Evolutionary conservation across 1,140 invertebrate species (phyloP).

Genomic region (Zophobas atratus): DNA sequence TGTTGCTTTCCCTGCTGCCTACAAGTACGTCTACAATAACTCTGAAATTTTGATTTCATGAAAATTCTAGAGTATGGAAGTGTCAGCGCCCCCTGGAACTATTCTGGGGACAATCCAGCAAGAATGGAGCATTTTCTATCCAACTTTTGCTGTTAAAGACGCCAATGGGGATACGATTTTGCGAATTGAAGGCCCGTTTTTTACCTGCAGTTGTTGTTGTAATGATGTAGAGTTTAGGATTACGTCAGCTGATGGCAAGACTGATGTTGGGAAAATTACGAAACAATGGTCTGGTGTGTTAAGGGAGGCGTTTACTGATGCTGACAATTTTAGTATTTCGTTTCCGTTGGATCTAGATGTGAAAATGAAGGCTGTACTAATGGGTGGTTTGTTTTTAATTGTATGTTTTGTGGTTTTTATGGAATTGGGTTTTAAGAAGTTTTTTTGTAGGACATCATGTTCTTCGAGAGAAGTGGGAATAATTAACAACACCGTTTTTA

Average conservation of each 20-base stretch:
- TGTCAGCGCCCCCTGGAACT: constrained; percentile 80
- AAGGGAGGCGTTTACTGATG: constrained; percentile 74
- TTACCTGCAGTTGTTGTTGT: constrained; percentile 84
- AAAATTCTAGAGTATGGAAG: constrained; percentile 75
- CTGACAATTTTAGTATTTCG: constrained; percentile 75
- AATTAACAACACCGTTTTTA: too few relatives aligned
- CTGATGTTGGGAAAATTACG: constrained; percentile 72
- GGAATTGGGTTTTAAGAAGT: constrained; percentile 5
- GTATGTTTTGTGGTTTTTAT: constrained; percentile 59
- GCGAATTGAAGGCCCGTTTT: constrained; percentile 87
- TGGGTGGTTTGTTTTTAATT: constrained; percentile 69
- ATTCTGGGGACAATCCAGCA: constrained; percentile 86
- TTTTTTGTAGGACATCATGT: constrained; percentile 63
- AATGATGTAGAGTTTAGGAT: constrained; percentile 80
- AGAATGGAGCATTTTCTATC: constrained; percentile 86
- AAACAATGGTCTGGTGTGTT: constrained; percentile 75
- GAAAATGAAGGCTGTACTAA: constrained; percentile 71
- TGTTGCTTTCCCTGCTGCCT: constrained; percentile 88
- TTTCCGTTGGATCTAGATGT: constrained; percentile 75
- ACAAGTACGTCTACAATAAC: background rate
- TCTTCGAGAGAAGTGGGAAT: constrained; percentile 54
- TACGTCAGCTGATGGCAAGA: constrained; percentile 68
- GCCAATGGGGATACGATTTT: constrained; percentile 83
- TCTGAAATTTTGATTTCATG: background rate
- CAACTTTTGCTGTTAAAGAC: constrained; percentile 86